A percentile compares a stretch with the other conserved stretches of the same genome.
Conservation (phyloP, 2,888 invertebrate genomes). For the Muschampia plurimacula region DNA sequence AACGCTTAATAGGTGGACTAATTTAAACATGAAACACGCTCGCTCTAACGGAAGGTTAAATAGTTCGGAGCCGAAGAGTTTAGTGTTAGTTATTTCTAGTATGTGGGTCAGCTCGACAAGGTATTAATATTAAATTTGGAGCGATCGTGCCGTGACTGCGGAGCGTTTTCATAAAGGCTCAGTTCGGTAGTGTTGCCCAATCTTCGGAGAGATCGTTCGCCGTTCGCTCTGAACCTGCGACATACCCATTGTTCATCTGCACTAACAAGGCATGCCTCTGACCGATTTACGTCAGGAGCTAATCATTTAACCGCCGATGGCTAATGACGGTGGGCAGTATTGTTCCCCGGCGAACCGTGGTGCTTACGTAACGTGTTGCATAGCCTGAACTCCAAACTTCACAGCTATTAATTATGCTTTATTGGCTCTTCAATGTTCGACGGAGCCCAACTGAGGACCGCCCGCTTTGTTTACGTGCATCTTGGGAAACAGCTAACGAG, state of each 20-base stretch:
- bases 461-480: constrained; percentile 60
- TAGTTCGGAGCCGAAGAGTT: constrained; percentile 40
- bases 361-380: constrained; percentile 53
- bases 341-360: constrained; percentile 49
- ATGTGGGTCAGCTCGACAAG: constrained; percentile 62
- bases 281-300: constrained; percentile 76
- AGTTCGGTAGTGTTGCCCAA: constrained; percentile 39
- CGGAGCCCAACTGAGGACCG: constrained; percentile 47
- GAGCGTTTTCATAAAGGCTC: constrained; percentile 49
- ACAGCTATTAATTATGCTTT: constrained; percentile 73
- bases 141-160: constrained; percentile 58
- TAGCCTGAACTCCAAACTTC: constrained; percentile 63
- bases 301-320: constrained; percentile 67
- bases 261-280: constrained; percentile 48
- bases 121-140: constrained; percentile 70
- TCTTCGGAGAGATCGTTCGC: constrained; percentile 37
- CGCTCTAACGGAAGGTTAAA: constrained; percentile 28
- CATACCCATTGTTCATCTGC: constrained; percentile 40
- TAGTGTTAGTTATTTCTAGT: constrained; percentile 51
- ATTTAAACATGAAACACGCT: constrained; percentile 32
- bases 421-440: constrained; percentile 56
- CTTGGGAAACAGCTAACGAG: constrained; percentile 58
- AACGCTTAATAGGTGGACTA: constrained; percentile 28
- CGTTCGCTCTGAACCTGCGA: constrained; percentile 37
- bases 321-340: constrained; percentile 57